Evolutionary conservation across 2,888 invertebrate species (phyloP), one percentile per base, ranked within the genome.

Genomic region (Ophion ellenae): DNA sequence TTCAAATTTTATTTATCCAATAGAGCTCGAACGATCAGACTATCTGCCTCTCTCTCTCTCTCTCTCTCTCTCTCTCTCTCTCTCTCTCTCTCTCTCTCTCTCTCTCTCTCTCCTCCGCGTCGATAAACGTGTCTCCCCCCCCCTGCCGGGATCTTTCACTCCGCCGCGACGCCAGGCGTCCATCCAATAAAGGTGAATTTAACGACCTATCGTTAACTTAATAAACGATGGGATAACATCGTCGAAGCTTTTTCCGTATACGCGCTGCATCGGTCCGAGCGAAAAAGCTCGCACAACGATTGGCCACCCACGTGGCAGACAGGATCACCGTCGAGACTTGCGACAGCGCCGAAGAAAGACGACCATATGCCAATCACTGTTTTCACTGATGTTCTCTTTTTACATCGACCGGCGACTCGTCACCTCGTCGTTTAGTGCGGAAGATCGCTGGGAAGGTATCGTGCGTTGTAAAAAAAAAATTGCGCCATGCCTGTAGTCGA

Each of bases 171-270:
- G 88, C 87, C 88, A 88, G 89, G 90, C 90, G 90, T 82, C 84
- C 91, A 90, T 91, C 91, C 91, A 92, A 92, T 92, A 92, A 92
- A 92, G 90, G 90, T 90, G 87, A 91, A 90, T 89, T 91, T 92
- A 91, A 92, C 90, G 91, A 92, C 88, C 89, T 90, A 91, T 92
- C 92, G 91, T 92, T 92, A 92, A 91, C 90, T 91, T 91, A 92
- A 92, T 92, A 91, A 92, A 92, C 91, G 91, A 91, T 90, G 89
- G 89, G 88, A 89, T 90, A 90, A 91, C 88, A 89, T 88, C 88
- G 90, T 90, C 89, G 89, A 90, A 91, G 88, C 86, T 83, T 86
- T 81, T 77, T 10, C 47, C 47, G 14, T 47, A 78, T 81, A 63
- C 80, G 63, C 36, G 74, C 61, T 59, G 53, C 64, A 74, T 11